phyloP scores from a whole-genome alignment of 2,113 vertebrate genomes.

The Nothobranchius furzeri region DNA sequence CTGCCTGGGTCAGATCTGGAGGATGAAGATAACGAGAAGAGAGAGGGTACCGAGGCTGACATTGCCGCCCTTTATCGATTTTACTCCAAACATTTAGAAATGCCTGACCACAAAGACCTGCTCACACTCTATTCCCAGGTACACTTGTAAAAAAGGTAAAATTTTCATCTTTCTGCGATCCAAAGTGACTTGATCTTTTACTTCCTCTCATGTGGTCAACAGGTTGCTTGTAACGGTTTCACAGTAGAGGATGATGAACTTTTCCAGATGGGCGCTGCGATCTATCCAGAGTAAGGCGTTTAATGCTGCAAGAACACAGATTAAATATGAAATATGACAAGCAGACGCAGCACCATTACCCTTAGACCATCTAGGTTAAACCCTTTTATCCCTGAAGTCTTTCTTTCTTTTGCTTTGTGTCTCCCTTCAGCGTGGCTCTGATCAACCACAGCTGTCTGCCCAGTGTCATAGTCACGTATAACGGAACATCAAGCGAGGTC shows the following conservation, averaged over 20 bases:
- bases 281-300: constrained; percentile 92
- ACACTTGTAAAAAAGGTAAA: constrained; percentile 8
- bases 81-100: constrained; percentile 92
- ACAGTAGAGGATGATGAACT: constrained; percentile 97
- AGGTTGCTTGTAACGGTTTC: constrained; percentile 98
- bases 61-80: constrained; percentile 90
- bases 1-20: constrained; percentile 83
- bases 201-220: constrained; percentile 14
- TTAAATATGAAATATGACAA: no score
- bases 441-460: constrained; percentile 97
- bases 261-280: constrained; percentile 90
- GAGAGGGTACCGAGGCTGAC: constrained; percentile 85
- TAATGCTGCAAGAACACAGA: no score
- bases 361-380: no score
- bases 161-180: background rate
- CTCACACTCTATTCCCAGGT: constrained; percentile 93
- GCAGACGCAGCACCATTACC: no score
- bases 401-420: constrained; percentile 13
- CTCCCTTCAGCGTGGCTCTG: constrained; percentile 84
- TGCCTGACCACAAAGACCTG: constrained; percentile 83
- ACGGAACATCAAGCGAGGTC: constrained; percentile 87
- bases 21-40: constrained; percentile 92
- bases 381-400: background rate
- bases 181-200: background rate
- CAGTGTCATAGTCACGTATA: constrained; percentile 93